These are phyloP conservation scores for Psephotus haematonotus DNA, from an alignment of 2,113 vertebrate species.

Conservation along the genomic window DNA sequence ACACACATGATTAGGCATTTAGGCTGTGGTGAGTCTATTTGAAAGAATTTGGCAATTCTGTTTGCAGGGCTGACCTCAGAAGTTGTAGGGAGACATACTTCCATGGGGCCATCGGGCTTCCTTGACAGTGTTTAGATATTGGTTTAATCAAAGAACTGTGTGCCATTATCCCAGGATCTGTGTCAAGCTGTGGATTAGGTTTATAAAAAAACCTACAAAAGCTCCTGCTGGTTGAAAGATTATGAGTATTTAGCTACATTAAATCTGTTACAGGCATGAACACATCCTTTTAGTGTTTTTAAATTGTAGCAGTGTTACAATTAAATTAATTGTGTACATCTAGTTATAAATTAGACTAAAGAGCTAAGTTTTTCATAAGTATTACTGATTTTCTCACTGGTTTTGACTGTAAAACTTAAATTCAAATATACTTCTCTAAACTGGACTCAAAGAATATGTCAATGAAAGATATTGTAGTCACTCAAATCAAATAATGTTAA, in stretches of 20 bases:
- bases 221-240: slow-evolving; percentile 72
- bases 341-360: slow-evolving; percentile 57
- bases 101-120: slow-evolving; percentile 22
- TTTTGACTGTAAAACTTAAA: slow-evolving; percentile 15
- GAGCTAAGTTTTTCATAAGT: slow-evolving; percentile 57
- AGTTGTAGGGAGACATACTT: slow-evolving; percentile 30
- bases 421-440: neutral
- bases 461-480: neutral
- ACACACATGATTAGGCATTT: neutral
- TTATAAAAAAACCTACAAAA: slow-evolving; percentile 66
- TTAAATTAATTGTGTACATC: slow-evolving; percentile 72
- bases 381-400: slow-evolving; percentile 31
- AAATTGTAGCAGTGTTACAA: slow-evolving; percentile 58
- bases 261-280: slow-evolving; percentile 65
- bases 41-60: neutral
- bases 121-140: slow-evolving; percentile 55
- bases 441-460: neutral
- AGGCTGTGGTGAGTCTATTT: neutral
- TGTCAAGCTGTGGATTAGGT: slow-evolving; percentile 78
- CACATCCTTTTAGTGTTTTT: slow-evolving; percentile 61
- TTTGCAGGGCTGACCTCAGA: neutral
- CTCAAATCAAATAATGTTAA: neutral
- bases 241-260: slow-evolving; percentile 73
- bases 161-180: slow-evolving; percentile 69
- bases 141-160: slow-evolving; percentile 75